Evolutionary conservation across 2,888 invertebrate species (phyloP), one percentile per base, ranked within the genome.

Genomic region (Phorcus lineatus): DNA sequence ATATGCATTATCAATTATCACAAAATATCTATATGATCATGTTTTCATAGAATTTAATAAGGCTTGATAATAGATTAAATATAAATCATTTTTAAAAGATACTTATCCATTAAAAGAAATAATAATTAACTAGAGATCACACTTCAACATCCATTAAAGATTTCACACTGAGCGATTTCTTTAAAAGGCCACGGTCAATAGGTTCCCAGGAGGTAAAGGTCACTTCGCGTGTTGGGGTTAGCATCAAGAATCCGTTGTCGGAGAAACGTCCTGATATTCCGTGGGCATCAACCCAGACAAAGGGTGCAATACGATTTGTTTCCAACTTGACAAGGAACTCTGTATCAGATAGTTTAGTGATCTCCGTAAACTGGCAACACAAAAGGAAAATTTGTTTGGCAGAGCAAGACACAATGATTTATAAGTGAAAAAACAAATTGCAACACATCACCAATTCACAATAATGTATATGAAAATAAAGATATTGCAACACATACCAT

Each of bases 211-310:
- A 84, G 67, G 82, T 85, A 79, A 90, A 91, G 52, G 79, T 84
- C 17, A 92, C 77, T 7, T 74, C 78, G 74, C 70, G 84, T 6
- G 77, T 78, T 0, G 88, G 83, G 22, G 89, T 84, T 2, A 93
- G 88, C 94, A 88, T 89, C 7, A 93, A 83, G 84, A 97, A 95
- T 0, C 97, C 97, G 92, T 97, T 97, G 86, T 96, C 95, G 0
- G 95, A 95, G 92, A 97, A 97, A 81, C 93, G 93, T 0, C 97
- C 97, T 89, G 91, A 57, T 36, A 90, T 82, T 11, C 86, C 88
- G n/a, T 55, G 66, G 0, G 90, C 88, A 16, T 92, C 91, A 40
- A 93, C 82, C 92, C 92, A 93, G 4, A 93, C 92, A 85, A 92
- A 93, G n/a, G 91, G 88, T 19, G 93, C 91, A 24, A 91, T 85